phyloP scores from a whole-genome alignment of 2,888 invertebrate genomes.

The Panzeria rudis region DNA sequence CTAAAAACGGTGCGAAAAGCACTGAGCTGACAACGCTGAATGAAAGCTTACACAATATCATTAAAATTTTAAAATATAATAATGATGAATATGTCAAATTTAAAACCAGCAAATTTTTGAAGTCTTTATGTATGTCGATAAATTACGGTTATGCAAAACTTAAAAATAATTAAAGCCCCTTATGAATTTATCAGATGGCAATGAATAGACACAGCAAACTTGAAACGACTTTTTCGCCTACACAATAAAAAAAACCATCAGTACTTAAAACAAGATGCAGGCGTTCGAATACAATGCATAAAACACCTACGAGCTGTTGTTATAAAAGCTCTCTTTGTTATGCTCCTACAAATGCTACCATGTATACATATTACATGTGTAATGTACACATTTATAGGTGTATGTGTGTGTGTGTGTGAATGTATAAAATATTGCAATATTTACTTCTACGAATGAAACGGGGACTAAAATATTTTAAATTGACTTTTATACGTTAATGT shows the following conservation, averaged over 20 bases:
- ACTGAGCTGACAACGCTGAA: too few relatives aligned
- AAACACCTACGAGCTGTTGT: not conserved
- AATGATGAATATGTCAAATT: too few relatives aligned
- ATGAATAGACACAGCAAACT: too few relatives aligned
- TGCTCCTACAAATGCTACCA: not conserved
- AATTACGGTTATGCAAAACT: too few relatives aligned
- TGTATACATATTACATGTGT: not conserved
- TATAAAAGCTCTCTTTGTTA: not conserved
- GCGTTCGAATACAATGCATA: not conserved
- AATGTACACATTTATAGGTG: not conserved
- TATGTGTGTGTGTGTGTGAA: not conserved
- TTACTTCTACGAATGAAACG: conserved; percentile 6
- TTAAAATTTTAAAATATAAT: too few relatives aligned
- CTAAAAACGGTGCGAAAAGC: too few relatives aligned
- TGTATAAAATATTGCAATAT: not conserved
- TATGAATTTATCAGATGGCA: too few relatives aligned
- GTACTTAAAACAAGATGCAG: not conserved
- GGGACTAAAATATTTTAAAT: conserved; percentile 28
- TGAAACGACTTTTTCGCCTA: not conserved
- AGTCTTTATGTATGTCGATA: not conserved
- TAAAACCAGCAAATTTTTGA: too few relatives aligned
- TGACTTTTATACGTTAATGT: conserved; percentile 43
- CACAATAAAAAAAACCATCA: not conserved
- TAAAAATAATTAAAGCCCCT: too few relatives aligned
- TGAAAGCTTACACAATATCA: too few relatives aligned